These are phyloP conservation scores for Salvelinus alpinus DNA, from an alignment of 2,113 vertebrate species.

Conservation along the genomic window DNA sequence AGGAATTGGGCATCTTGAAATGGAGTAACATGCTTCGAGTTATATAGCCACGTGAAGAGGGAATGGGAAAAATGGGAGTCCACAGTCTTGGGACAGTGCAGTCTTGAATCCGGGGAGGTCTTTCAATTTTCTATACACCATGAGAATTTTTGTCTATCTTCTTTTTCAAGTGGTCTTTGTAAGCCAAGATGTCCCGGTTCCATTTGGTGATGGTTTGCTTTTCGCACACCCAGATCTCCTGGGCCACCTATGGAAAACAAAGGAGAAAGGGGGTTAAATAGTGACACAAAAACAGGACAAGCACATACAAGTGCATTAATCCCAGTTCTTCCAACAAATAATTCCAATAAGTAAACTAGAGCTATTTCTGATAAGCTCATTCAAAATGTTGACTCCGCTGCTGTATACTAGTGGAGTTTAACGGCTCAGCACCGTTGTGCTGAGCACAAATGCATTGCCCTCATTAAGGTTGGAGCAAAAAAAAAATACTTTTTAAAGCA, in stretches of 20 bases:
- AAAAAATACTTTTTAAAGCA: background rate
- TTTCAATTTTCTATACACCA: slow-evolving; percentile 54
- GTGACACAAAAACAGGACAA: background rate
- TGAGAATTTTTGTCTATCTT: slow-evolving; percentile 82
- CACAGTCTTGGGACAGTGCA: background rate
- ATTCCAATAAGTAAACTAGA: too few relatives aligned
- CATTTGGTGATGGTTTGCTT: slow-evolving; percentile 90
- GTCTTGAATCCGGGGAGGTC: background rate
- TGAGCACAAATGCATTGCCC: too few relatives aligned
- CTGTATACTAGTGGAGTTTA: too few relatives aligned
- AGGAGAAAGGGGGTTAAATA: background rate
- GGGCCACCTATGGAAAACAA: slow-evolving; percentile 75
- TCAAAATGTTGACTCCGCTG: too few relatives aligned
- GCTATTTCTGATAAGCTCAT: too few relatives aligned
- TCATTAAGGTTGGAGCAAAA: background rate
- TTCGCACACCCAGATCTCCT: slow-evolving; percentile 92
- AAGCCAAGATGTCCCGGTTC: slow-evolving; percentile 85
- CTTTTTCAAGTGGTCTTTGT: slow-evolving; percentile 88
- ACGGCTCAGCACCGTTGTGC: too few relatives aligned
- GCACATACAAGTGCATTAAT: too few relatives aligned
- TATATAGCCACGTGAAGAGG: background rate
- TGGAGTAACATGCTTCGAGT: background rate
- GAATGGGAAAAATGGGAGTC: background rate
- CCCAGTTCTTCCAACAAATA: too few relatives aligned
- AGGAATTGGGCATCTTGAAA: slow-evolving; percentile 1